Evolutionary conservation across 2,113 vertebrate genomes (phyloP).

Genomic region (Sterna hirundo): DNA sequence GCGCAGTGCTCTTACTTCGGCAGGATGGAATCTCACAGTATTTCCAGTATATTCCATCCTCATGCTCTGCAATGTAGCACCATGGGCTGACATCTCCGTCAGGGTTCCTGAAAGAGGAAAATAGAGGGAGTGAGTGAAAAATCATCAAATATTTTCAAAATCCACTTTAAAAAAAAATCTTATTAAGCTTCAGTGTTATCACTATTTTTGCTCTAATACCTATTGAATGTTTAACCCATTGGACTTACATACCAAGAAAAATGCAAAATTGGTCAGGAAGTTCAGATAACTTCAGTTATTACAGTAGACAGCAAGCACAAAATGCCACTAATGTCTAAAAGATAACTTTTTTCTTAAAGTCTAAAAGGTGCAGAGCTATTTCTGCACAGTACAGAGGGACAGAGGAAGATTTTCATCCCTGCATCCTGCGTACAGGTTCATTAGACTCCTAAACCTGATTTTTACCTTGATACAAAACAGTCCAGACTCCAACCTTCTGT

Average conservation of each 20-base stretch:
- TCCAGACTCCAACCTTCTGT: background rate
- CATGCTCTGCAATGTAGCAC: constrained; percentile 93
- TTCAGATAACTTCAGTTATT: background rate
- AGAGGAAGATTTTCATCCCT: background rate
- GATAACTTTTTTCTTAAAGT: background rate
- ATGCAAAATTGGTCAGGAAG: background rate
- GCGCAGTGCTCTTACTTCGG: constrained; percentile 81
- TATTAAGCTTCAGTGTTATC: background rate
- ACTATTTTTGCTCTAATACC: background rate
- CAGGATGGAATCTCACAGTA: constrained; percentile 94
- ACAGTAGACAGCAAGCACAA: background rate
- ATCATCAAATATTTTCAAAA: background rate
- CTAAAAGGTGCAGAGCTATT: background rate
- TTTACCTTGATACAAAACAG: background rate
- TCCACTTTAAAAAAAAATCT: background rate
- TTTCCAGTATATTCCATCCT: constrained; percentile 95
- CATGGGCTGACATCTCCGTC: constrained; percentile 95
- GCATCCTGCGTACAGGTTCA: background rate
- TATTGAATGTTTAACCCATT: background rate
- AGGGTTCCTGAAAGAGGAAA: constrained; percentile 83
- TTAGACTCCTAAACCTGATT: background rate
- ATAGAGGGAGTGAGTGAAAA: background rate
- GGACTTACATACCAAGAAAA: background rate
- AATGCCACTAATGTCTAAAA: background rate
- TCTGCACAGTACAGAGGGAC: background rate